Percentiles rank a stretch among this genome's conserved stretches.
These are phyloP conservation scores for Saccopteryx leptura DNA, from an alignment of 2,113 vertebrate species.

Conservation along the genomic window DNA sequence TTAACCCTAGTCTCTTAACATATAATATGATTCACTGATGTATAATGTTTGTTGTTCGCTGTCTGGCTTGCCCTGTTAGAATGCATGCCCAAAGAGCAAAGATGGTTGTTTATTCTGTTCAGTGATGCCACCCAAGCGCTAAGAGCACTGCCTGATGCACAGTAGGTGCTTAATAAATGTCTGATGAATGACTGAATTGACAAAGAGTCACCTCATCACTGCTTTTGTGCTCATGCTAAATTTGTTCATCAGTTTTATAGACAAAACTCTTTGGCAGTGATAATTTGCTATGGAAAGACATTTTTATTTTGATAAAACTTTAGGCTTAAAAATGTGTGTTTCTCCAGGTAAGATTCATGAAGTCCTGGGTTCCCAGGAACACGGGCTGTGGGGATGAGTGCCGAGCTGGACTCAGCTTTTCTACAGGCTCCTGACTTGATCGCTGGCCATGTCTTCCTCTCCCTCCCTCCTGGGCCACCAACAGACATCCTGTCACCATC, in stretches of 20 bases:
- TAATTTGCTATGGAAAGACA: conserved; percentile 1
- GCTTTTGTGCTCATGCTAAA: background rate
- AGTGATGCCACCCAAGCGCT: background rate
- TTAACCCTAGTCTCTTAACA: background rate
- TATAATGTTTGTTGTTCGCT: background rate
- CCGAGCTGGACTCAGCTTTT: background rate
- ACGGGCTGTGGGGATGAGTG: background rate
- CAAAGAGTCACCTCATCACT: background rate
- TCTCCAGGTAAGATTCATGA: background rate
- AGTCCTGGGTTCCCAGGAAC: background rate
- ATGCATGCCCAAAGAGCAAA: background rate
- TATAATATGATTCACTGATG: background rate
- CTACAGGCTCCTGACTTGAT: background rate
- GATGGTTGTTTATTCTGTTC: background rate
- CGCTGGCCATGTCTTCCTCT: background rate
- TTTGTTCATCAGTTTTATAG: background rate
- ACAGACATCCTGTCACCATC: background rate
- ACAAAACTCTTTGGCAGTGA: conserved; percentile 17
- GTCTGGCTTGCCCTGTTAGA: background rate
- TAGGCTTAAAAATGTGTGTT: background rate
- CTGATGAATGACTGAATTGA: background rate
- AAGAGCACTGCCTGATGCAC: background rate
- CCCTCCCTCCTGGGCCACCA: background rate
- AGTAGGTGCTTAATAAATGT: conserved; percentile 41
- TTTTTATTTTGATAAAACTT: background rate